phyloP scores from a whole-genome alignment of 2,113 vertebrate genomes.

The Trematocara stigmaticum region DNA sequence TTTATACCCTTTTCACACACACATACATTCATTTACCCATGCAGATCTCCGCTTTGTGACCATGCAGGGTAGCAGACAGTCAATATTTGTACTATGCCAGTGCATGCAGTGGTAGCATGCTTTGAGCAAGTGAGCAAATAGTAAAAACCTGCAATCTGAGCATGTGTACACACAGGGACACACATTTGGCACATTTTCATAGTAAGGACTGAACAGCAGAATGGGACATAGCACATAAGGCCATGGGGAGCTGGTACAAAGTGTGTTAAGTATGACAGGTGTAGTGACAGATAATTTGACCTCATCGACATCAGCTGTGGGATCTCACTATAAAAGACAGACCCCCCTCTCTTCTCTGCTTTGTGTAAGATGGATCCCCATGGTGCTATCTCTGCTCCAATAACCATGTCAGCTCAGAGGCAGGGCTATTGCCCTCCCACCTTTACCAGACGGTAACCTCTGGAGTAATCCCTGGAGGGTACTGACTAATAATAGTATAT shows the following conservation, averaged over 20 bases:
- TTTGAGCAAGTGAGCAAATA: constrained; percentile 36
- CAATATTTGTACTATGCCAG: constrained; percentile 54
- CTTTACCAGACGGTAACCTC: constrained; percentile 57
- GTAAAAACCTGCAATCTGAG: constrained; percentile 3
- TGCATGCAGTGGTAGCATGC: constrained; percentile 4
- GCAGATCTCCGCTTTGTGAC: neutral
- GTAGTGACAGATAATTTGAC: constrained; percentile 57
- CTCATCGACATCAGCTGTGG: constrained; percentile 47
- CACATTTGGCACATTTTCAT: neutral
- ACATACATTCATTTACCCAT: neutral
- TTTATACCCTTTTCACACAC: neutral
- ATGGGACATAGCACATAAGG: constrained; percentile 11
- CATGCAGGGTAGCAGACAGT: constrained; percentile 27
- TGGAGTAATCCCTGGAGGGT: constrained; percentile 46
- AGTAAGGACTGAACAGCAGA: constrained; percentile 1
- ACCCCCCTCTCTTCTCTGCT: constrained; percentile 17
- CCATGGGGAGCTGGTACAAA: constrained; percentile 44
- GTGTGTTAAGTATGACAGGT: constrained; percentile 59
- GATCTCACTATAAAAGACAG: constrained; percentile 34
- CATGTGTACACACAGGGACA: neutral
- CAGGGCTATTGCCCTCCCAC: constrained; percentile 62
- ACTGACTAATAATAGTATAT: constrained; percentile 59
- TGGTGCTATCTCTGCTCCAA: constrained; percentile 50
- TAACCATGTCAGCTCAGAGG: constrained; percentile 61
- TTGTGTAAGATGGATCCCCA: constrained; percentile 54